Base-by-base conservation (phyloP, 2,888 invertebrate species). In the Neria commutata region DNA sequence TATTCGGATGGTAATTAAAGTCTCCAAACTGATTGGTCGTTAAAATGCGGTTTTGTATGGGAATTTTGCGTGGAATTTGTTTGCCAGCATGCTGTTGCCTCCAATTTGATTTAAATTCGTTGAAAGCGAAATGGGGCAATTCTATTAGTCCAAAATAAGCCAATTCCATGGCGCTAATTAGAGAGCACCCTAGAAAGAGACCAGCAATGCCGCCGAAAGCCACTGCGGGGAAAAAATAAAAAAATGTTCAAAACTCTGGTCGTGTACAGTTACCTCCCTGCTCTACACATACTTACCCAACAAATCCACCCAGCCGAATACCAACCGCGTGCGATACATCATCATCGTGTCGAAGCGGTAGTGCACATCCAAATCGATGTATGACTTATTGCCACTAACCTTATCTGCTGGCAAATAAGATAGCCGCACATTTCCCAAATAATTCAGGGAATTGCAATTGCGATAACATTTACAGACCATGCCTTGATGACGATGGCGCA, bases 131-230 rank as follows among this genome's bases (percentile, higher is more conserved):
- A 17, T 66, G 67, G 14, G 79, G 80, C 55, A 79, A 58, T 56
- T 79, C 78, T 24, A 79, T 71, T 58, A 71, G 66, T n/a, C 70
- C 50, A 57, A 79, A 83, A 61, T 84, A 84, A 17, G 81, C 58
- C 40, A 84, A 51, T 64, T 84, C 84, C 63, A 81, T 79, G 51
- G 76, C 80, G 67, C 84, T 84, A 57, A 84, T 76, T 25, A 85
- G 68, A 6, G 84, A 84, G 37, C 83, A 83, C 37, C 84, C 84
- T 25, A 84, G 68, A 71, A 84, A 84, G 26, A 84, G 78, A 1
- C 84, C 84, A 29, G 83, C 84, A 59, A 84, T 83, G 48, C 84
- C 83, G 17, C 84, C 84, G 67, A 84, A 84, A 25, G 83, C 80
- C 26, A 84, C 84, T 79, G 62, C 0, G 56, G 50, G 6, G 1